Evolutionary conservation across 1,140 invertebrate genomes (phyloP), one percentile per base, ranked within the genome.

Genomic region (Nymphalis io): DNA sequence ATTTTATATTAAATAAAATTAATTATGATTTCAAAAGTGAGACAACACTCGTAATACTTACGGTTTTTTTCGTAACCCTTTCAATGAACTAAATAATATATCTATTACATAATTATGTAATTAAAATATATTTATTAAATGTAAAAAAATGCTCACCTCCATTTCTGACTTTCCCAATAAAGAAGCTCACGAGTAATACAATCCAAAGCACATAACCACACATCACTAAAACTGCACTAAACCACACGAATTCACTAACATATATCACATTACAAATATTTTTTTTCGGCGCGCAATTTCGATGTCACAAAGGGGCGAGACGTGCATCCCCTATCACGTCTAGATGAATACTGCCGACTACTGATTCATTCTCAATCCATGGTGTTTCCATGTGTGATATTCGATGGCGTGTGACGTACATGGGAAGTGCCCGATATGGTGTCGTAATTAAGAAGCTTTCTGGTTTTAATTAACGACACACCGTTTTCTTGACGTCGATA

Each of bases 141-240:
- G 18, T n/a, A 13, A 38, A n/a, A 66, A 33, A 33, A 63, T n/a
- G 13, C 12, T 78, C 70, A 88, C 85, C 82, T 76, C 82, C 84
- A 85, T 89, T 89, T 68, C 71, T 78, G 46, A 86, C 83, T 71
- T 71, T 80, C 46, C 81, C 81, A 11, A 81, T 51, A 57, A 63
- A 71, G 69, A 84, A 72, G 18, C 79, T 69, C 61, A 85, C 61
- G 57, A 84, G 60, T 58, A 86, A 67, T 33, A 79, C 62, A 70
- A 85, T 79, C 61, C 73, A 65, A 67, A 80, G 78, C 63, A 75
- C 67, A 79, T 79, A 75, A 64, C 78, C 61, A 79, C 76, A 81
- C 87, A 89, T 89, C 77, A 87, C 84, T 87, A 70, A 64, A 61
- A 64, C 66, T 73, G 53, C 55, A 68, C 64, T 39, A 55, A 67